Percentiles rank a stretch among this genome's conserved stretches.
Evolutionary conservation across 2,888 invertebrate genomes (phyloP).

Genomic region (Heliconius aoede): DNA sequence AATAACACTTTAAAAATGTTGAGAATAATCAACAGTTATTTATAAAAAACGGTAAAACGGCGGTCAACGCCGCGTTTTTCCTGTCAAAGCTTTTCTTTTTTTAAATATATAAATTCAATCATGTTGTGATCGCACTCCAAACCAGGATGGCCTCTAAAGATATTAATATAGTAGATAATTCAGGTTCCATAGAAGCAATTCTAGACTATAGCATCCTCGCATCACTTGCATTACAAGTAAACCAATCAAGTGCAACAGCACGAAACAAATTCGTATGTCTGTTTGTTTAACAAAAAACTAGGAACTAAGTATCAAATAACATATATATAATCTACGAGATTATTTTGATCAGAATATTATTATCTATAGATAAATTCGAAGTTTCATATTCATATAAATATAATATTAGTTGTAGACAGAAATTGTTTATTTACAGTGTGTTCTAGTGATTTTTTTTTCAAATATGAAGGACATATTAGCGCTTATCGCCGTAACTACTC

Average conservation of each 20-base stretch:
- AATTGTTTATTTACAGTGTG: conserved; percentile 9
- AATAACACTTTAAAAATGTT: no score
- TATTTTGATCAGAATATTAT: not conserved
- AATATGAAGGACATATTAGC: conserved; percentile 2
- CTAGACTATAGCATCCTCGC: no score
- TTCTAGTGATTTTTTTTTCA: not conserved
- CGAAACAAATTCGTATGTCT: not conserved
- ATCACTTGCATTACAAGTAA: conserved; percentile 8
- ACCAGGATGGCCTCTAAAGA: no score
- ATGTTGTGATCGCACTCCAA: no score
- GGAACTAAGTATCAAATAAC: not conserved
- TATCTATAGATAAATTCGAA: not conserved
- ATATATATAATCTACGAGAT: conserved; percentile 1
- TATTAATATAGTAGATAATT: no score
- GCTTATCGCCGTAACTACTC: not conserved
- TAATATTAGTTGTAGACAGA: not conserved
- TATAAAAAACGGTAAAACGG: no score
- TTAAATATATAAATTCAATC: no score
- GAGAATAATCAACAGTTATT: no score
- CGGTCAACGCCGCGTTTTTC: no score
- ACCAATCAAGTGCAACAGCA: not conserved
- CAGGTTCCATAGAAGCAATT: no score
- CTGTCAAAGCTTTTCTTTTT: no score
- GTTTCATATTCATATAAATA: not conserved
- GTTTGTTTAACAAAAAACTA: not conserved